Conservation (phyloP, 2,113 vertebrate species). For the Oryzias celebensis region DNA sequence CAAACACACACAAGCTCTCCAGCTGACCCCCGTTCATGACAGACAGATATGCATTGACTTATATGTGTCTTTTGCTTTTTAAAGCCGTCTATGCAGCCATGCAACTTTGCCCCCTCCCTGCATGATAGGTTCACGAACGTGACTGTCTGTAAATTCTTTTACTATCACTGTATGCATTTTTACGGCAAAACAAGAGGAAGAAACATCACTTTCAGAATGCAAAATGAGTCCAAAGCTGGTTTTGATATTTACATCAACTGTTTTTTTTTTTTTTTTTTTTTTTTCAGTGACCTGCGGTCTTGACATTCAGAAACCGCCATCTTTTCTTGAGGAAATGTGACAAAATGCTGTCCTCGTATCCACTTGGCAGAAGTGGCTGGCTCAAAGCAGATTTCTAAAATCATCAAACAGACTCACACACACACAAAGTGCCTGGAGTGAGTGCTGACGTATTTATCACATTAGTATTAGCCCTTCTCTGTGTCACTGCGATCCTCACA, state of each 20-base stretch:
- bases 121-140: too few species aligned
- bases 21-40: slow-evolving; percentile 13
- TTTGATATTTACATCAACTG: not conserved
- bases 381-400: slow-evolving; percentile 32
- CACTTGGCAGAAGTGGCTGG: slow-evolving; percentile 24
- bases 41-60: not conserved
- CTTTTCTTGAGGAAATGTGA: slow-evolving; percentile 11
- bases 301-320: slow-evolving; percentile 10
- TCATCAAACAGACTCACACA: slow-evolving; percentile 42
- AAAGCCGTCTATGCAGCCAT: too few species aligned
- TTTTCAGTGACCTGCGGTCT: not conserved
- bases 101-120: too few species aligned
- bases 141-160: too few species aligned
- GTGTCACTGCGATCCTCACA: slow-evolving; percentile 69
- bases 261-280: not conserved
- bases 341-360: slow-evolving; percentile 23
- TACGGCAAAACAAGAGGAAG: not conserved
- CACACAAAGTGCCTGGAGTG: slow-evolving; percentile 56
- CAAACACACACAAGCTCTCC: slow-evolving; percentile 43
- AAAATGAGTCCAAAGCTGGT: not conserved
- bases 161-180: not conserved
- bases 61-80: not conserved
- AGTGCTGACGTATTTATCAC: slow-evolving; percentile 79
- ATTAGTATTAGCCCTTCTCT: slow-evolving; percentile 78
- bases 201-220: not conserved